Percentiles rank a stretch among this genome's conserved stretches.
Conservation (phyloP, 1,140 invertebrate species). For the Heterodera carotae region DNA sequence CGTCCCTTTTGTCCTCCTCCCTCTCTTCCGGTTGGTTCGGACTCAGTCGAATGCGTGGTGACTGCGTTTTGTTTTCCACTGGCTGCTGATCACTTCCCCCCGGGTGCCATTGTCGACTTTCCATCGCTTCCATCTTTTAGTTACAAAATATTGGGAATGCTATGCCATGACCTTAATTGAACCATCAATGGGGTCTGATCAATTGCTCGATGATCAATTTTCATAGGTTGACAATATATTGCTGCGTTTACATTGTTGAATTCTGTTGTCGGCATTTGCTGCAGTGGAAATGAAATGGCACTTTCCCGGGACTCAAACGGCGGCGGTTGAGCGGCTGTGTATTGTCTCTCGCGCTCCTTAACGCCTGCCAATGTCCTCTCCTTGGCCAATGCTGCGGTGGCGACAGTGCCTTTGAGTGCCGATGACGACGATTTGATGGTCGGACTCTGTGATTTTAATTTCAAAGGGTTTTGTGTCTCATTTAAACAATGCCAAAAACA, state of each 20-base stretch:
- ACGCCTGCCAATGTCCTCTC: slow-evolving; percentile 1
- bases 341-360: slow-evolving; percentile 21
- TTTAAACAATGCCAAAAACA: neutral
- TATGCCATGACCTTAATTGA: too few relatives aligned
- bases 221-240: too few relatives aligned
- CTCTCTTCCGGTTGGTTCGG: slow-evolving; percentile 28
- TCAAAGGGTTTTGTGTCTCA: too few relatives aligned
- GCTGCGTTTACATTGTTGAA: neutral
- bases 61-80: neutral
- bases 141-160: too few relatives aligned
- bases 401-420: neutral
- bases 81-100: neutral
- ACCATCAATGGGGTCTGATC: too few relatives aligned
- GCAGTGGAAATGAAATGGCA: slow-evolving; percentile 21
- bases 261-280: neutral
- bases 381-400: neutral
- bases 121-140: neutral
- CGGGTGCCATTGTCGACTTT: neutral
- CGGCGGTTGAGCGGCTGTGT: neutral
- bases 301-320: slow-evolving; percentile 25
- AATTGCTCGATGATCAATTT: too few relatives aligned
- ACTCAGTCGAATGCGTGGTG: slow-evolving; percentile 30
- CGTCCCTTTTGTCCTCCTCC: slow-evolving; percentile 14
- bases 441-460: neutral
- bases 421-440: neutral